Percentiles rank a stretch among this genome's conserved stretches.
phyloP scores from a whole-genome alignment of 2,888 invertebrate species.

The Limnephilus rhombicus region DNA sequence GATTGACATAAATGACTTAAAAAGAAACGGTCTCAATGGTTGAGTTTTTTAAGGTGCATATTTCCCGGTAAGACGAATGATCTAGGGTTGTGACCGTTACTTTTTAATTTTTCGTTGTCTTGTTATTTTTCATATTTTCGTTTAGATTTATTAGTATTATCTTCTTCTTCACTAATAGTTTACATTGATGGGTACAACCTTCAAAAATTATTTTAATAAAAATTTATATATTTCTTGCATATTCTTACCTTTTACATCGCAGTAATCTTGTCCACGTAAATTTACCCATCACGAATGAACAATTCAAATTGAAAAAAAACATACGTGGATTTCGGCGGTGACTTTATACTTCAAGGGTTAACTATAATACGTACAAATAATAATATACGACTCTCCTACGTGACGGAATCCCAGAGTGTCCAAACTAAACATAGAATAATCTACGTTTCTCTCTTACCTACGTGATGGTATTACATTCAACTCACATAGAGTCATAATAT shows the following conservation, averaged over 20 bases:
- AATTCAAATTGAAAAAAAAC: background rate
- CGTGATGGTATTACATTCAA: background rate
- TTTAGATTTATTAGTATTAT: no score
- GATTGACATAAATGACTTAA: no score
- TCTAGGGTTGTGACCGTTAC: no score
- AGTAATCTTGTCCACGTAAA: background rate
- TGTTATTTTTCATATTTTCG: no score
- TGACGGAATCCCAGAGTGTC: background rate
- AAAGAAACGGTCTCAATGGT: no score
- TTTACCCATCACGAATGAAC: background rate
- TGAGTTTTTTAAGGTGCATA: no score
- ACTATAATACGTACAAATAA: background rate
- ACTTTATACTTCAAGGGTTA: background rate
- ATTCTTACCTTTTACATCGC: background rate
- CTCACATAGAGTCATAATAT: background rate
- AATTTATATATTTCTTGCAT: no score
- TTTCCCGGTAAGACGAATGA: no score
- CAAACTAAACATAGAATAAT: background rate
- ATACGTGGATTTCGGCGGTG: background rate
- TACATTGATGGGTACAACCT: no score
- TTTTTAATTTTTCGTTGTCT: no score
- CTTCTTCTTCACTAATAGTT: no score
- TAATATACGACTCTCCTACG: background rate
- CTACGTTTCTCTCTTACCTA: background rate
- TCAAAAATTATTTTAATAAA: no score